These are phyloP conservation scores for Poeciliopsis occidentalis DNA, from an alignment of 2,113 vertebrate genomes.

Conservation along the genomic window DNA sequence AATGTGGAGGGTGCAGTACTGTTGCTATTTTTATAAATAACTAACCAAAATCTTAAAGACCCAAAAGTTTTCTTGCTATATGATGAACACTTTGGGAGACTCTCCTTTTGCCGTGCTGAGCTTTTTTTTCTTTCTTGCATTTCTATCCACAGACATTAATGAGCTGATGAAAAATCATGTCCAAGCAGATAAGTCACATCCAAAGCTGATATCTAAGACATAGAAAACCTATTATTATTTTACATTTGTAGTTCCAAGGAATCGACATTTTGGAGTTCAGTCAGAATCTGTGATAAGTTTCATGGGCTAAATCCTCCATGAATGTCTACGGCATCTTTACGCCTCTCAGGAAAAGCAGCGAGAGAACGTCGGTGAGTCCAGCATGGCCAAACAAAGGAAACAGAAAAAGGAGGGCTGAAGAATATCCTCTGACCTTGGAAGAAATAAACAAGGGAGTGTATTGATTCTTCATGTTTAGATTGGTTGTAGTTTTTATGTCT, in stretches of 20 bases:
- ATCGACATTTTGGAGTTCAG: too few species aligned
- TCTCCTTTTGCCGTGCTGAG: neutral
- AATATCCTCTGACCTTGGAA: neutral
- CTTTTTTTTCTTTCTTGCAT: neutral
- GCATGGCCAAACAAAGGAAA: too few species aligned
- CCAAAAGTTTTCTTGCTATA: neutral
- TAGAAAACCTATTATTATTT: neutral
- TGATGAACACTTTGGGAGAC: neutral
- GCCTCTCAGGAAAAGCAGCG: too few species aligned
- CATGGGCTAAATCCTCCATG: neutral
- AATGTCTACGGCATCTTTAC: neutral
- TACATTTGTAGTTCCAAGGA: neutral
- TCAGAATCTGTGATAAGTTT: neutral
- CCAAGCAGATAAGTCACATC: neutral
- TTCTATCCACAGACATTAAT: neutral
- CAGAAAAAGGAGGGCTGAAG: neutral
- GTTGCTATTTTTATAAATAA: neutral
- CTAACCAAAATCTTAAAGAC: neutral
- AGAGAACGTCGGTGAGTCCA: neutral
- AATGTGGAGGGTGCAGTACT: neutral
- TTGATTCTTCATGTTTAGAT: neutral
- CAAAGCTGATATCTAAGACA: neutral
- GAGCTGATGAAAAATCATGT: neutral
- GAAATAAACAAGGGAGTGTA: neutral
- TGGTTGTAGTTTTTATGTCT: neutral